Evolutionary conservation across 37 sponge, comb jelly and placozoan genomes (phyloP).

Genomic region (Beroe ovata): DNA sequence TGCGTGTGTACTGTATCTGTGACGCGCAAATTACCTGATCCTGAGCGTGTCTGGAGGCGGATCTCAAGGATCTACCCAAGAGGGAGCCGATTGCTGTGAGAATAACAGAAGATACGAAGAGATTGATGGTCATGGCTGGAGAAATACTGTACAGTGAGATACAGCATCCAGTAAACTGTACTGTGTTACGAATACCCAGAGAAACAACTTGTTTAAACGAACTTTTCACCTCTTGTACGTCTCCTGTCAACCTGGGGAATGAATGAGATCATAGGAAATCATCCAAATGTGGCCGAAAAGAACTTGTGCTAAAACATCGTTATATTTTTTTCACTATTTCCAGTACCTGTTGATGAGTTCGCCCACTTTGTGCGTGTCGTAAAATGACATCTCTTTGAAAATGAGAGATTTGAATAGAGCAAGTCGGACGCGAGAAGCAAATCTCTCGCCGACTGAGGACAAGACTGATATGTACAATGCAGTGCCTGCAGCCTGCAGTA

Average conservation of each 20-base stretch:
- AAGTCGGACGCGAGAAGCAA: slow-evolving; percentile 74
- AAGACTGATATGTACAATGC: slow-evolving; percentile 81
- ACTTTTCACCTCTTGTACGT: slow-evolving; percentile 96
- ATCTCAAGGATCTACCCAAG: slow-evolving; percentile 75
- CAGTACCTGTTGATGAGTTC: slow-evolving; percentile 87
- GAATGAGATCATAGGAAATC: no score
- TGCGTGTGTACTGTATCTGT: no score
- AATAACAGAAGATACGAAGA: slow-evolving; percentile 73
- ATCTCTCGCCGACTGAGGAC: slow-evolving; percentile 76
- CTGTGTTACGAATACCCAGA: slow-evolving; percentile 75
- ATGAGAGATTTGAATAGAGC: slow-evolving; percentile 74
- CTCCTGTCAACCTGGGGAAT: slow-evolving; percentile 79
- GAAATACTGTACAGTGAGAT: slow-evolving; percentile 83
- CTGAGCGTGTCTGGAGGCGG: slow-evolving; percentile 83
- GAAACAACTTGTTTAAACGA: slow-evolving; percentile 85
- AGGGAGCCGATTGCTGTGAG: slow-evolving; percentile 80
- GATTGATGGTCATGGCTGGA: slow-evolving; percentile 77
- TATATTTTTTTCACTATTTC: not conserved
- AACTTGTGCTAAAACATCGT: no score
- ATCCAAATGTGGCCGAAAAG: no score
- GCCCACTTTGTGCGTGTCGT: slow-evolving; percentile 85
- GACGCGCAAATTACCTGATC: slow-evolving; percentile 71
- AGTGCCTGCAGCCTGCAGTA: slow-evolving; percentile 79
- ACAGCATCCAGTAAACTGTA: slow-evolving; percentile 83
- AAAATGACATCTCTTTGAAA: slow-evolving; percentile 81